Evolutionary conservation across 2,888 invertebrate genomes (phyloP), one percentile per base, ranked within the genome.

Genomic region (Platycnemis pennipes): DNA sequence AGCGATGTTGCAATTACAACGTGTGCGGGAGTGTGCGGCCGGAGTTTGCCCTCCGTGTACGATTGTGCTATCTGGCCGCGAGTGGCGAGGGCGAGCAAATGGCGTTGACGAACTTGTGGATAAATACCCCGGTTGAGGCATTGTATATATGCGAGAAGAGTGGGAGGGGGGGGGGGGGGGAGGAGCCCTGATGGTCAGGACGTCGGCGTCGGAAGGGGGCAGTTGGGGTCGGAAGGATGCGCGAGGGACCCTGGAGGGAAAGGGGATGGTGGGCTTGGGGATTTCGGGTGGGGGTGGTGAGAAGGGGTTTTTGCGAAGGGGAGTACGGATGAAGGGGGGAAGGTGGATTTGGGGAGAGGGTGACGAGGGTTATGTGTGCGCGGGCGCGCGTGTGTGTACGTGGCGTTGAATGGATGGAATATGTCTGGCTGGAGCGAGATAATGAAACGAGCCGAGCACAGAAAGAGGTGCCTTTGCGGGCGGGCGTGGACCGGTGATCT

Each of bases 21-120:
- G 91, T 63, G 91, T 63, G 37, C 37, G 31, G 31, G 26, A 3
- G 91, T 63, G 91, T 63, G 63, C 63, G 63, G 63, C 63, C 63
- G 63, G 63, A 91, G 91, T 91, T 91, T 91, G 91, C 91, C 91
- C 91, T 91, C 69, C 56, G 91, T 91, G 91, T 91, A 63, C 91
- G 91, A 91, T 91, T 91, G 91, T 91, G 91, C 91, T 91, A 91
- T 91, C 91, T 69, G 91, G 91, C 91, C 91, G 91, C 63, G 44
- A 53, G 44, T 31, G 26, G 46, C n/a, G 56, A n/a, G 42, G 26
- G 42, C 56, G 89, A 31, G 88, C 42, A 37, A 46, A 46, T n/a
- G 89, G 37, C 89, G 77, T 77, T 77, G 56, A 89, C 89, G 89
- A 63, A 91, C 91, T 91, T 91, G 91, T 63, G 91, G 69, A 91